A percentile compares a stretch with the other conserved stretches of the same genome.
Conservation (phyloP, 2,888 invertebrate species). For the Smittia sp. region DNA sequence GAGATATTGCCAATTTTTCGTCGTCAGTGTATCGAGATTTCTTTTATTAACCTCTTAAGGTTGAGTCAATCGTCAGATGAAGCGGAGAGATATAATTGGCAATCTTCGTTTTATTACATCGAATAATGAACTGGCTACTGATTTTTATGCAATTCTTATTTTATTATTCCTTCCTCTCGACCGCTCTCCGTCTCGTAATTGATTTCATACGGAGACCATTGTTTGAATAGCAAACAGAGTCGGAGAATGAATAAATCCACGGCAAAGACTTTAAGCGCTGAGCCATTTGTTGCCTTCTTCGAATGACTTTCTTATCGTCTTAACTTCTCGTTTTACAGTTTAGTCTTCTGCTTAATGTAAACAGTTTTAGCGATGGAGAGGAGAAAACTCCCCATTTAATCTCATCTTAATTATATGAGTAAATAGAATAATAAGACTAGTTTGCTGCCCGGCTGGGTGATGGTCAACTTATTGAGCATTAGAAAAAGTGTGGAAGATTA, state of each 20-base stretch:
- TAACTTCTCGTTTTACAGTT: neutral
- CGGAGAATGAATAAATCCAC: neutral
- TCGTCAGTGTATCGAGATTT: neutral
- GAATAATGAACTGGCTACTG: neutral
- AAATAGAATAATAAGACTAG: neutral
- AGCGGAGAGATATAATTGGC: constrained; percentile 30
- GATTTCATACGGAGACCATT: neutral
- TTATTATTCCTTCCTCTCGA: neutral
- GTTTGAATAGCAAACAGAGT: neutral
- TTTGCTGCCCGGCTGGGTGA: too few relatives aligned
- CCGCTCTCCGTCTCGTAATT: neutral
- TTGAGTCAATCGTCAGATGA: constrained; percentile 17
- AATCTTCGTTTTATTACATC: constrained; percentile 22
- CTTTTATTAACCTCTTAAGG: constrained; percentile 1
- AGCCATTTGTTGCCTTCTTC: constrained; percentile 4
- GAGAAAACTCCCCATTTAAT: neutral
- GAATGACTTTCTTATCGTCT: constrained; percentile 2
- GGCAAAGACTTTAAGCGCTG: neutral
- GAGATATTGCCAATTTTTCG: neutral
- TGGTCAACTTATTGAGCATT: too few relatives aligned
- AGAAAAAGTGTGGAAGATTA: too few relatives aligned
- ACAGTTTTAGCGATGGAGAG: neutral
- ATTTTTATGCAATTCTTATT: neutral
- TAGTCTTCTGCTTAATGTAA: neutral
- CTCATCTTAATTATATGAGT: neutral